Evolutionary conservation across 2,113 vertebrate genomes (phyloP), one percentile per base, ranked within the genome.

Genomic region (Beaufortia kweichowensis): DNA sequence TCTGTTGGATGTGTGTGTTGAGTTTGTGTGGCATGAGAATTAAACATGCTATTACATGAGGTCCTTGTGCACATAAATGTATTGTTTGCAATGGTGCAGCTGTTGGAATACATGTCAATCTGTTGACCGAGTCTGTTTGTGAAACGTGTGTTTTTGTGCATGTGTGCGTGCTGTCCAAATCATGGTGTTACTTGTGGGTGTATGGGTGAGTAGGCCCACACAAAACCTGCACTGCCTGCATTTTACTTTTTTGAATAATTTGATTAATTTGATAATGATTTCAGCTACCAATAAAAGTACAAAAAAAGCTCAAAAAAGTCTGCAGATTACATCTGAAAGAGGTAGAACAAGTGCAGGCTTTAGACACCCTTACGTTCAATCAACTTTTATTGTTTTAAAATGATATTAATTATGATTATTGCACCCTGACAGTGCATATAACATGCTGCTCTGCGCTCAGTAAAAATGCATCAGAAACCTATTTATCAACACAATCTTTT

Each of bases 11-110:
- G 50, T 79, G 64, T 79, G 1, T 48, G 77, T 63, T 63, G 9
- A n/a, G 10, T 39, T 39, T 66, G 67, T 71, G 79, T 64, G 78
- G 79, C 79, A 15, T 69, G 43, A 14, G 46, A 19, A 21, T 31
- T 60, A 29, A 50, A 29, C 9, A 17, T 50, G 39, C 57, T 67
- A 53, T 17, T 21, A 43, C 50, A 68, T 31, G 50, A 64, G 53
- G 29, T 46, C 43, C 43, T 17, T 46, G 15, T 17, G 41, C 41
- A 46, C 11, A 46, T 46, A 53, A 31, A 26, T n/a, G 46, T 46
- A 55, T 55, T 70, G 76, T 33, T 28, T 43, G 23, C 28, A 4
- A 24, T 9, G 12, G 39, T 50, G 41, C 15, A 35, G 65, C 31
- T 59, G 29, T 19, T 50, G 65, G 26, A 61, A 61, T 46, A 6